A percentile compares a stretch with the other conserved stretches of the same genome.
phyloP scores from a whole-genome alignment of 2,888 invertebrate species.

The Willowsia nigromaculata region DNA sequence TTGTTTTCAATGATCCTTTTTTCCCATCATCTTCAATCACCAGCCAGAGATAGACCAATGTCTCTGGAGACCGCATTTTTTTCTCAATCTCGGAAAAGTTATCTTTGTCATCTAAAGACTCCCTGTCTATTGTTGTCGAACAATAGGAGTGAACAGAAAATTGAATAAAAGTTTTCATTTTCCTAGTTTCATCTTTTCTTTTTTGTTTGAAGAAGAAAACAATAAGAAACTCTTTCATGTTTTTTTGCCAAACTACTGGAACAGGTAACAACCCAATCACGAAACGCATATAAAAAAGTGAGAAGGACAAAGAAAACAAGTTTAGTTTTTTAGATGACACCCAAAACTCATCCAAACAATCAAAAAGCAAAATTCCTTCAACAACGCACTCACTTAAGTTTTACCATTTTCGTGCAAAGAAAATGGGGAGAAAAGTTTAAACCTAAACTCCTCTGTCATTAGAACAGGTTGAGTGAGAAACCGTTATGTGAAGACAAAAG shows the following conservation, averaged over 20 bases:
- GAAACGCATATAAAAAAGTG: not conserved
- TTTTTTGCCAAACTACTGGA: not conserved
- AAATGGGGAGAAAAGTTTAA: not conserved
- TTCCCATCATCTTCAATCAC: not conserved
- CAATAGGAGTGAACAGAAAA: not conserved
- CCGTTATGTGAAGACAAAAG: not conserved
- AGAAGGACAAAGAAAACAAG: not conserved
- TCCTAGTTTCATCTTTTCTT: not conserved
- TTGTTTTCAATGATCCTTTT: not conserved
- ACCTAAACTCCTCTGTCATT: not conserved
- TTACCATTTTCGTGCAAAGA: not conserved
- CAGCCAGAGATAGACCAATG: not conserved
- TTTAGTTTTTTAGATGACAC: not conserved
- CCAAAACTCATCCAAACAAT: not conserved
- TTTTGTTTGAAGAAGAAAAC: too few relatives aligned
- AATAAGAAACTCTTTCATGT: not conserved
- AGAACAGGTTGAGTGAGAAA: not conserved
- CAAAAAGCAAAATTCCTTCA: not conserved
- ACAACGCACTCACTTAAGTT: not conserved
- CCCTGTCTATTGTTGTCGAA: not conserved
- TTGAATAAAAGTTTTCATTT: conserved; percentile 26
- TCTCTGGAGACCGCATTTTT: not conserved
- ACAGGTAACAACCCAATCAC: not conserved
- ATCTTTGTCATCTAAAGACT: not conserved
- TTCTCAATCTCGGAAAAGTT: not conserved